Conservation (phyloP, 2,888 invertebrate genomes). For the Sceliomorpha sp. region DNA sequence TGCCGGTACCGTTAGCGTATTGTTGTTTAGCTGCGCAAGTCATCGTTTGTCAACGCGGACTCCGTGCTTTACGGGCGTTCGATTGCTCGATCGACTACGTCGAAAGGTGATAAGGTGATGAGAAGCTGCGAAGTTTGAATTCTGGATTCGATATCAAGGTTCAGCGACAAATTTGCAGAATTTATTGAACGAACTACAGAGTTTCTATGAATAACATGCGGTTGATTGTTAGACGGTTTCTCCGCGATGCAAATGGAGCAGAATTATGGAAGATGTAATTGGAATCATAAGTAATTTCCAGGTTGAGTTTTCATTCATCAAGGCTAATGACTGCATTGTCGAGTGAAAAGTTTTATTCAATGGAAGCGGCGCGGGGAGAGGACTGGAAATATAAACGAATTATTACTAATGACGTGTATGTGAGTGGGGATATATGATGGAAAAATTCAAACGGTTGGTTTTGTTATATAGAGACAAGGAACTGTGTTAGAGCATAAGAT, state of each 20-base stretch:
- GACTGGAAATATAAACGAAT: constrained; percentile 34
- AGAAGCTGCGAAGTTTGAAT: too few species aligned
- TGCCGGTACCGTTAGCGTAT: constrained; percentile 43
- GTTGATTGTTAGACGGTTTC: constrained; percentile 38
- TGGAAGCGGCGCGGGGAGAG: constrained; percentile 18
- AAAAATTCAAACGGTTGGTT: too few species aligned
- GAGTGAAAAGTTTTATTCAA: constrained; percentile 29
- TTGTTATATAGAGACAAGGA: too few species aligned
- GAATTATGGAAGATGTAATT: constrained; percentile 32
- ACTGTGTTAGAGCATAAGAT: too few species aligned
- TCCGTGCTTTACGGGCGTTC: constrained; percentile 12
- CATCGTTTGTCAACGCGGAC: constrained; percentile 38
- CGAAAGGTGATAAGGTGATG: constrained; percentile 19
- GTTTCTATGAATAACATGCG: constrained; percentile 7
- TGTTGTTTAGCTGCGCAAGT: constrained; percentile 29
- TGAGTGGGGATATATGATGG: too few species aligned
- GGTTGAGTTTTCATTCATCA: constrained; percentile 41
- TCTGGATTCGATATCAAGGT: too few species aligned
- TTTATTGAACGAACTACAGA: too few species aligned
- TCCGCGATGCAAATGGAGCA: constrained; percentile 42
- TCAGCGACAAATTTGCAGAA: not conserved
- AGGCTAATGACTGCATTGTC: constrained; percentile 42
- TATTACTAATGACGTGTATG: constrained; percentile 30
- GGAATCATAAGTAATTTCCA: constrained; percentile 47
- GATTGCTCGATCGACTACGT: constrained; percentile 25